These are phyloP conservation scores for Lutjanus argentimaculatus DNA, from an alignment of 2,797 vertebrate genomes.

Conservation along the genomic window DNA sequence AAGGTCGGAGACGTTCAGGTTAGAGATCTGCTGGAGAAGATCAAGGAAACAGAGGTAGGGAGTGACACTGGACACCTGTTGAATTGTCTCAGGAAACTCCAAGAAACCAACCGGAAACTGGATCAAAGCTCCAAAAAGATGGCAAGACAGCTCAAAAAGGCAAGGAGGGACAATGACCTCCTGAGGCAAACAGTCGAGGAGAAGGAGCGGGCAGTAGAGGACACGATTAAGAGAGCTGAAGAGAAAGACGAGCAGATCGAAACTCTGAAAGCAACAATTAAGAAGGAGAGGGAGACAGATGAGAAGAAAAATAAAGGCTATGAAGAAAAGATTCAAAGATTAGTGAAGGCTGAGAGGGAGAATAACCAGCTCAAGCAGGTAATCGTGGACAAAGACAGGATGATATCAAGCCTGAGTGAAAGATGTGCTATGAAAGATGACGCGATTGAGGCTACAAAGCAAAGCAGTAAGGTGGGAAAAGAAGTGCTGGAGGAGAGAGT, in stretches of 20 bases:
- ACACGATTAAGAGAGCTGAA: constrained; percentile 6
- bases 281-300: constrained; percentile 8
- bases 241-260: constrained; percentile 43
- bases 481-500: constrained; percentile 12
- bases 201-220: constrained; percentile 29
- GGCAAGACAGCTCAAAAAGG: constrained; percentile 30
- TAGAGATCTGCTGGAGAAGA: constrained; percentile 64
- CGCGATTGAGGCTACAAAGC: constrained; percentile 28
- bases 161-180: constrained; percentile 21
- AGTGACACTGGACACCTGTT: constrained; percentile 57
- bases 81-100: constrained; percentile 29
- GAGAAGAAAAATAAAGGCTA: constrained; percentile 5
- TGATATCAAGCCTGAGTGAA: constrained; percentile 30
- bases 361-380: constrained; percentile 37
- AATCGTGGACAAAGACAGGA: constrained; percentile 29
- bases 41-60: constrained; percentile 56
- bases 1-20: constrained; percentile 53
- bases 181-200: constrained; percentile 28
- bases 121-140: constrained; percentile 32
- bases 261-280: background rate
- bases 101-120: constrained; percentile 45
- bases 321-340: constrained; percentile 24
- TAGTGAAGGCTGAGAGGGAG: constrained; percentile 20
- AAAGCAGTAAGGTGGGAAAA: constrained; percentile 23
- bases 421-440: constrained; percentile 26